Evolutionary conservation across 2,888 invertebrate genomes (phyloP), one percentile per base, ranked within the genome.

Genomic region (Rhyacophila evoluta): DNA sequence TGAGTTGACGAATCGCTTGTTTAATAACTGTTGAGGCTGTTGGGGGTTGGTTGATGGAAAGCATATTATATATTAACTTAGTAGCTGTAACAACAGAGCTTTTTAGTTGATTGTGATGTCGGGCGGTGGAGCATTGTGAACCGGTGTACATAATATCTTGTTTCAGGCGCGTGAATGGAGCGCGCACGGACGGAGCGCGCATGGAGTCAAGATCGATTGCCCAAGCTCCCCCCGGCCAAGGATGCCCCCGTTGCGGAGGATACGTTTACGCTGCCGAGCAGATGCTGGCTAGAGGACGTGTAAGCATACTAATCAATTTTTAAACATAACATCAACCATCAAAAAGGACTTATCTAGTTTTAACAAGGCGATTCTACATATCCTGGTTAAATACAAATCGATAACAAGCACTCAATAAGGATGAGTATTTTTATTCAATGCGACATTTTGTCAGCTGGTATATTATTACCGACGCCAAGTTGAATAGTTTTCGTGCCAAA

Each of bases 231-330:
- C 94, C 94, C 84, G 96, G 96, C 74, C 92, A 95, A 87, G 96
- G 96, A 81, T 97, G 97, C 85, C 97, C 96, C 33, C 91, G 96
- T 84, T 97, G 96, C 86, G 96, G 96, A 83, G 96, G 96, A 82
- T 95, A 88, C 86, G 97, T 97, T 75, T 97, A 96, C 88, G 95
- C 95, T 82, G 97, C 97, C 80, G 97, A 97, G 89, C 95, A 96
- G 89, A 96, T 96, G 96, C 91, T 97, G 85, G 96, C 96, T 83
- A 92, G 95, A 86, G 96, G 95, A 91, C 92, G 94, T 92, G 96
- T 96, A 91, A 94, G 93, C 79, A 25, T 38, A 19, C 68, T 15
- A 10, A 68, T 28, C 1, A 15, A 69, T 10, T 55, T 68, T 39
- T 38, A 29, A 19, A 75, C 75, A 39, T 6, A 15, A n/a, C n/a